Conservation (phyloP, 1,140 invertebrate species). For the Lepidurus packardi region DNA sequence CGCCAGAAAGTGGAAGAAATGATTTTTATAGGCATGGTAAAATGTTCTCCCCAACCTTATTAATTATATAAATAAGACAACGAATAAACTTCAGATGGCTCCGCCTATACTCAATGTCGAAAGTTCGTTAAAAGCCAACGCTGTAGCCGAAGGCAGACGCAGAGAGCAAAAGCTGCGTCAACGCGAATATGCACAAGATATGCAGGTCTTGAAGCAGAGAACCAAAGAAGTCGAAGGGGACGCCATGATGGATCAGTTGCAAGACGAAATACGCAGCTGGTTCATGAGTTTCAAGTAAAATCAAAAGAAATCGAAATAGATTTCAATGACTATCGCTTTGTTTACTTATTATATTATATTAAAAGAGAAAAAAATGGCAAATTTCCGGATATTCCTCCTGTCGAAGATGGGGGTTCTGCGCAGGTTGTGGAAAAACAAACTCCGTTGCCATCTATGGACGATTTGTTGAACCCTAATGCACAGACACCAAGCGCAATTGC, state of each 20-base stretch:
- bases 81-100: neutral
- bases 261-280: constrained; percentile 77
- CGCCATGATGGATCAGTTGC: constrained; percentile 60
- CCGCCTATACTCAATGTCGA: constrained; percentile 54
- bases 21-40: constrained; percentile 68
- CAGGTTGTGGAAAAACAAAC: constrained; percentile 55
- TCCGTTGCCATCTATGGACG: neutral
- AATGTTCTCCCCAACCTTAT: constrained; percentile 23
- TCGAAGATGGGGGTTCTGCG: constrained; percentile 77
- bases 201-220: constrained; percentile 45
- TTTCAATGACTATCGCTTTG: neutral
- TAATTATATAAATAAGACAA: neutral
- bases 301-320: constrained; percentile 29
- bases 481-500: neutral
- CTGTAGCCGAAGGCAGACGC: constrained; percentile 53
- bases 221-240: constrained; percentile 50
- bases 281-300: constrained; percentile 64
- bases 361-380: constrained; percentile 64
- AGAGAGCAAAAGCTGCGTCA: constrained; percentile 55
- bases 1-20: constrained; percentile 72
- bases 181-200: constrained; percentile 55
- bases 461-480: neutral
- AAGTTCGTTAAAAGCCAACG: constrained; percentile 56
- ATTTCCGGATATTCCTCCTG: constrained; percentile 84
- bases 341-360: neutral